phyloP scores from a whole-genome alignment of 2,888 invertebrate genomes.

The Seira sanloemensis region DNA sequence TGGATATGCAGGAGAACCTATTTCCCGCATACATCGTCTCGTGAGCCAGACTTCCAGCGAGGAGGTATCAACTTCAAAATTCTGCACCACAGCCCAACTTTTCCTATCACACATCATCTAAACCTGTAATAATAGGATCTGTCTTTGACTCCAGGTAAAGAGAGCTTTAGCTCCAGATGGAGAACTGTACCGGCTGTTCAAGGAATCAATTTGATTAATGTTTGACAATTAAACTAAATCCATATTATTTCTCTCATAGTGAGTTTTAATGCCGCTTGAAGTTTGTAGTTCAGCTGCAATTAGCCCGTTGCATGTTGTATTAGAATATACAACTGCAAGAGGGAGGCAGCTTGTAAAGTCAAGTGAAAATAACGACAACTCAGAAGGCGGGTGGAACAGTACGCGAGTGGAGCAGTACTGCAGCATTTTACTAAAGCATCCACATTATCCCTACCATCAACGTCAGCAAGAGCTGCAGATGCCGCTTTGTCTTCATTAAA shows the following conservation, averaged over 20 bases:
- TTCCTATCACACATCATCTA: background rate
- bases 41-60: conserved; percentile 43
- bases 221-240: background rate
- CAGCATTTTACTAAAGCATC: background rate
- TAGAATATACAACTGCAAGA: conserved; percentile 57
- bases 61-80: conserved; percentile 46
- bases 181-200: background rate
- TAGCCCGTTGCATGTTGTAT: conserved; percentile 58
- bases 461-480: background rate
- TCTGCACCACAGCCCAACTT: conserved; percentile 43
- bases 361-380: background rate
- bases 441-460: background rate
- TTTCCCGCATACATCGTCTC: conserved; percentile 45
- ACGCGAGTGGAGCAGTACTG: background rate
- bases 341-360: conserved; percentile 46
- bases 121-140: background rate
- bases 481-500: background rate
- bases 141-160: background rate
- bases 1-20: background rate
- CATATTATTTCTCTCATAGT: background rate
- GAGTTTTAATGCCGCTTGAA: conserved; percentile 55
- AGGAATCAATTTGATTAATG: background rate
- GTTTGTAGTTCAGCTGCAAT: conserved; percentile 48
- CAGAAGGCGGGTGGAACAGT: background rate
- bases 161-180: background rate